These are phyloP conservation scores for Brenthis daphne DNA, from an alignment of 2,888 invertebrate genomes.

Conservation along the genomic window DNA sequence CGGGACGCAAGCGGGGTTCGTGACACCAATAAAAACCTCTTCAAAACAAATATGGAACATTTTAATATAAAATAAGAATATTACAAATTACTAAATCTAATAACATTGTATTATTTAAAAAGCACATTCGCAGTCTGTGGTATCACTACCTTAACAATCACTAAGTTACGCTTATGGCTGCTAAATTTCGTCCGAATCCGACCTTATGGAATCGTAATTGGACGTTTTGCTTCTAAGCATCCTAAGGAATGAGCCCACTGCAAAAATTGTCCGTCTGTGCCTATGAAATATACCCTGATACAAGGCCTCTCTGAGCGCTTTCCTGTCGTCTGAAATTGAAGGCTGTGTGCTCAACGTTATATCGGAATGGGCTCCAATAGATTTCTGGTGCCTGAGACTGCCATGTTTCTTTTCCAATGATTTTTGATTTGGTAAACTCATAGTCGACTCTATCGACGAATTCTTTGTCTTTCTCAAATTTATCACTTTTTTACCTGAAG, in stretches of 20 bases:
- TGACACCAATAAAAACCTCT: constrained; percentile 47
- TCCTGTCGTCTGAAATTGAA: constrained; percentile 82
- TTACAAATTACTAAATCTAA: constrained; percentile 52
- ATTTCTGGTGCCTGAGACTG: constrained; percentile 83
- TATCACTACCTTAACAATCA: constrained; percentile 57
- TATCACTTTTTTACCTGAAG: constrained; percentile 70
- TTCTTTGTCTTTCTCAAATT: constrained; percentile 78
- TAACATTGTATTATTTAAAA: constrained; percentile 62
- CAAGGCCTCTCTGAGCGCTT: constrained; percentile 87
- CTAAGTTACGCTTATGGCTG: constrained; percentile 50
- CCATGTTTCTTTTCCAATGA: constrained; percentile 80
- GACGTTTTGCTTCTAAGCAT: constrained; percentile 89
- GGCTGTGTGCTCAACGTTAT: constrained; percentile 76
- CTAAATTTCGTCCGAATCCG: constrained; percentile 81
- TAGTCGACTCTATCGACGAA: constrained; percentile 78
- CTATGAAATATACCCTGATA: constrained; percentile 91
- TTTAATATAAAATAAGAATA: constrained; percentile 70
- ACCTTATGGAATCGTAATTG: constrained; percentile 88
- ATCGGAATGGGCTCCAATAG: constrained; percentile 83
- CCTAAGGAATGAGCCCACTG: constrained; percentile 87
- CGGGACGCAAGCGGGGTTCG: constrained; percentile 51
- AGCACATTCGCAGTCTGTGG: constrained; percentile 73
- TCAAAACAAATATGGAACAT: constrained; percentile 75
- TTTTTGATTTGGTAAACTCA: constrained; percentile 79
- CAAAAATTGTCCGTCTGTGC: constrained; percentile 88